Evolutionary conservation across 1,140 invertebrate species (phyloP).

Genomic region (Pachyrhynchus sulphureomaculatus): DNA sequence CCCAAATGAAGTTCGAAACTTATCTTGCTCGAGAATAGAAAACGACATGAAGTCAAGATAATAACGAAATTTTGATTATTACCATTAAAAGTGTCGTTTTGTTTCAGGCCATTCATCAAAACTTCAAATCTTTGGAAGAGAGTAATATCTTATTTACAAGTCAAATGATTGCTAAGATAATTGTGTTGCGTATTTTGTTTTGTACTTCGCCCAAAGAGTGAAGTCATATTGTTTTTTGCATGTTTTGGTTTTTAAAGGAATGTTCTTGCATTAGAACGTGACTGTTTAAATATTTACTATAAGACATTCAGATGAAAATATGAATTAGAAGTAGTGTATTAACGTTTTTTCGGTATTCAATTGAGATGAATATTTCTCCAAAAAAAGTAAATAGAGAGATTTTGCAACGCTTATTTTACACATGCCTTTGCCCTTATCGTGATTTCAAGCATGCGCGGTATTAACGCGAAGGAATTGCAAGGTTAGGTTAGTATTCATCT

Average conservation of each 20-base stretch:
- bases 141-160: conserved; percentile 35
- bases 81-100: conserved; percentile 18
- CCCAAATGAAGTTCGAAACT: neutral
- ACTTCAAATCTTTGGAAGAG: no score
- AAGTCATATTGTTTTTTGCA: conserved; percentile 11
- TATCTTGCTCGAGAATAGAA: neutral
- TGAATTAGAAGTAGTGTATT: no score
- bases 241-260: neutral
- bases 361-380: no score
- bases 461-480: no score
- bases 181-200: conserved; percentile 27
- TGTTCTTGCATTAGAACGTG: neutral
- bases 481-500: no score
- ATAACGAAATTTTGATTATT: conserved; percentile 11
- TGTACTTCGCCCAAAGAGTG: neutral
- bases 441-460: no score
- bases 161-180: conserved; percentile 24
- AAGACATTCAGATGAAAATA: neutral
- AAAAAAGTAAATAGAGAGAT: no score
- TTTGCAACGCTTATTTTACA: no score
- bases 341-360: no score
- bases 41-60: neutral
- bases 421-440: no score
- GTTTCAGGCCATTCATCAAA: conserved; percentile 6
- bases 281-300: neutral